phyloP scores from a whole-genome alignment of 2,113 vertebrate genomes.

The Synchiropus splendidus region DNA sequence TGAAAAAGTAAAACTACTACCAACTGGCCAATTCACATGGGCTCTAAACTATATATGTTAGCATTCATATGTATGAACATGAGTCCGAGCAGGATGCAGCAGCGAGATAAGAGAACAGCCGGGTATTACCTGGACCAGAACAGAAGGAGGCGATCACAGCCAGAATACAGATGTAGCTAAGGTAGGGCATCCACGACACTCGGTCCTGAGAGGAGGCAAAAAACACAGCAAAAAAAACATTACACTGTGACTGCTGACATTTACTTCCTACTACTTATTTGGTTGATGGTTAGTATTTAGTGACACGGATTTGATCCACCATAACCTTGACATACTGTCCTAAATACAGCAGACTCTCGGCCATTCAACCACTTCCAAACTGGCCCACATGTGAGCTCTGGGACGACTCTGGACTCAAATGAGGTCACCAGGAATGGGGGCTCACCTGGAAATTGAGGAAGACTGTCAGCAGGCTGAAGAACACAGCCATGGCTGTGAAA shows the following conservation, averaged over 20 bases:
- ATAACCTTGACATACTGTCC: no score
- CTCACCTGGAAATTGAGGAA: constrained; percentile 84
- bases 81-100: no score
- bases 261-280: not conserved
- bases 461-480: constrained; percentile 77
- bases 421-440: constrained; percentile 2
- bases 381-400: not conserved
- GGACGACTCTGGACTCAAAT: not conserved
- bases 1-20: no score
- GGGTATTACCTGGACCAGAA: constrained; percentile 81
- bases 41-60: no score
- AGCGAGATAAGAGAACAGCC: not conserved
- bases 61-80: no score
- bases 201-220: constrained; percentile 51
- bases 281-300: not conserved
- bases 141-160: constrained; percentile 86
- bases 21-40: no score
- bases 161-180: constrained; percentile 80
- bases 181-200: constrained; percentile 76
- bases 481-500: constrained; percentile 80
- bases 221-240: not conserved
- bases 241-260: not conserved
- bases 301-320: not conserved
- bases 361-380: not conserved
- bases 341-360: not conserved